phyloP scores from a whole-genome alignment of 2,888 invertebrate species.

The Melangyna quadrimaculata region DNA sequence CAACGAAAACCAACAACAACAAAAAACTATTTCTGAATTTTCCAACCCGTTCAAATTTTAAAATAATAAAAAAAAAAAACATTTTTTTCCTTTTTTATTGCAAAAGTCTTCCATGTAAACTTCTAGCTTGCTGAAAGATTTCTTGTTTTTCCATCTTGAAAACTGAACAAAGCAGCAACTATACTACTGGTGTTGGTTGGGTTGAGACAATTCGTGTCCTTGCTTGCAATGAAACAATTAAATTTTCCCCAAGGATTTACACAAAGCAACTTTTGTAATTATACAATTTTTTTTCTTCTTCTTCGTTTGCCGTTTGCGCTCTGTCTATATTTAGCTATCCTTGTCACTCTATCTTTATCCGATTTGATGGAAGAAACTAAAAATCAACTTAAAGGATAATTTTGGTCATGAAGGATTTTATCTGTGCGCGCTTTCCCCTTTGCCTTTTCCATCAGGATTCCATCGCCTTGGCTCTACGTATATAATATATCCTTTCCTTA shows the following conservation, averaged over 20 bases:
- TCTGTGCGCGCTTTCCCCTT: slow-evolving; percentile 7
- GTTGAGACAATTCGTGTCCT: slow-evolving; percentile 58
- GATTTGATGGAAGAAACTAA: slow-evolving; percentile 40
- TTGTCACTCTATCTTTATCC: background rate
- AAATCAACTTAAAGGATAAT: slow-evolving; percentile 55
- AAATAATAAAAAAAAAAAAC: background rate
- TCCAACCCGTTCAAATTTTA: background rate
- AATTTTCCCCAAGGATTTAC: slow-evolving; percentile 35
- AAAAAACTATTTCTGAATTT: background rate
- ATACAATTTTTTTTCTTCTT: slow-evolving; percentile 33
- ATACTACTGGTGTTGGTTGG: background rate
- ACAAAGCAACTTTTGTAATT: slow-evolving; percentile 64
- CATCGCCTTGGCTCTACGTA: background rate
- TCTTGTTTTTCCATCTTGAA: background rate
- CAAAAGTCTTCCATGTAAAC: background rate
- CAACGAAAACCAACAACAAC: background rate
- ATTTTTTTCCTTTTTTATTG: background rate
- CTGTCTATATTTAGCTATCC: background rate
- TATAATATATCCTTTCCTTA: no score
- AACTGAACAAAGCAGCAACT: slow-evolving; percentile 12
- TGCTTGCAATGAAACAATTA: slow-evolving; percentile 65
- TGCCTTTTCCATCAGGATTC: background rate
- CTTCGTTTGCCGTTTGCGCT: background rate
- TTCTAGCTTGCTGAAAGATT: slow-evolving; percentile 14
- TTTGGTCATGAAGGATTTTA: slow-evolving; percentile 9